phyloP scores from a whole-genome alignment of 2,113 vertebrate genomes.

The Chamaea fasciata region DNA sequence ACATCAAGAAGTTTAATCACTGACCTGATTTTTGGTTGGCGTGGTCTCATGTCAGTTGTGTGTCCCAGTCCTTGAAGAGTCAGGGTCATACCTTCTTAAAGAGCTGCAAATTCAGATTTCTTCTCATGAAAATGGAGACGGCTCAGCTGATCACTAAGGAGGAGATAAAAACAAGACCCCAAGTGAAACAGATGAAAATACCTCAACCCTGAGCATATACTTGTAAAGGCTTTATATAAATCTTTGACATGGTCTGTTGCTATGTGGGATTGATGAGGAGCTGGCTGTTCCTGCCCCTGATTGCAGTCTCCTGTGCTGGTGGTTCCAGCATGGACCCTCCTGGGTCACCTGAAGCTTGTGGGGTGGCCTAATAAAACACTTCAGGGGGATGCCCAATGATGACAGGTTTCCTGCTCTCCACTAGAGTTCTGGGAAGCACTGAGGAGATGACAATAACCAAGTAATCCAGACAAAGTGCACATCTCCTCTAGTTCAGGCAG shows the following conservation, averaged over 20 bases:
- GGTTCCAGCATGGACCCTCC: background rate
- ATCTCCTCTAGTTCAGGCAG: background rate
- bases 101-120: background rate
- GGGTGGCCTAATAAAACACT: background rate
- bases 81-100: background rate
- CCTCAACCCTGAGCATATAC: fast-evolving
- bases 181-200: background rate
- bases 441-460: background rate
- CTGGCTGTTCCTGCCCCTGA: background rate
- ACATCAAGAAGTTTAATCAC: background rate
- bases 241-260: background rate
- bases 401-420: background rate
- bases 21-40: background rate
- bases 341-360: background rate
- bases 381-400: too few relatives aligned
- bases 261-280: background rate
- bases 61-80: background rate
- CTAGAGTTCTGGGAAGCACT: background rate
- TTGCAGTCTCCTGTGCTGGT: background rate
- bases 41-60: background rate
- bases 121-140: background rate
- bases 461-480: background rate
- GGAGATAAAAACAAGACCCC: background rate
- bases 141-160: background rate
- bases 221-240: background rate